Conservation (phyloP, 53 echinoderm and acorn worm genomes). For the Stichopus horrens region DNA sequence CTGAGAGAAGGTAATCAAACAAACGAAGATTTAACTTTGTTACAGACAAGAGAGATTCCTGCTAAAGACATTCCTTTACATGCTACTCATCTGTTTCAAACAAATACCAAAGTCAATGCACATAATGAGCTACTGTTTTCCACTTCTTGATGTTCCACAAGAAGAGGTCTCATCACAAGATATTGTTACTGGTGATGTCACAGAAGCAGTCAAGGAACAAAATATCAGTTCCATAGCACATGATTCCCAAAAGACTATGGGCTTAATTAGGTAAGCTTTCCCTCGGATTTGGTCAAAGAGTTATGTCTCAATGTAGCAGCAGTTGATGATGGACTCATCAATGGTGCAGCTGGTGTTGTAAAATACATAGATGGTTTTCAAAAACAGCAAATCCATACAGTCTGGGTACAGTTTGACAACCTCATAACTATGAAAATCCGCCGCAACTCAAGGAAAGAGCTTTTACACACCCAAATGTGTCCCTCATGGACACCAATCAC, state of each 20-base stretch:
- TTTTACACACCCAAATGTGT: too few relatives aligned
- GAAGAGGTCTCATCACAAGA: background rate
- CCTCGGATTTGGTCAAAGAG: constrained; percentile 17
- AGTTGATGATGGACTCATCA: constrained; percentile 50
- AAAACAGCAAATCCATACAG: background rate
- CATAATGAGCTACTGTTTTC: background rate
- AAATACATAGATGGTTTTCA: constrained; percentile 20
- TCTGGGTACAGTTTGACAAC: constrained; percentile 56
- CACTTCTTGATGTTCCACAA: too few relatives aligned
- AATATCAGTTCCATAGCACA: background rate
- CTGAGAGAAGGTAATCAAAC: constrained; percentile 15
- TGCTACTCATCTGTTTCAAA: background rate
- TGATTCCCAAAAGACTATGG: constrained; percentile 9
- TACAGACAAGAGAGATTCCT: background rate
- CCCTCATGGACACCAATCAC: constrained; percentile 5
- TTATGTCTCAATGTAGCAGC: background rate
- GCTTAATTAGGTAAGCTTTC: background rate
- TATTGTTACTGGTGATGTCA: background rate
- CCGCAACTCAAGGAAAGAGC: background rate
- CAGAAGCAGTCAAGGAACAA: constrained; percentile 4
- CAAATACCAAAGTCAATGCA: background rate
- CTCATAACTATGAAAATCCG: constrained; percentile 27
- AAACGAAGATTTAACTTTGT: background rate
- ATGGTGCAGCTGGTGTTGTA: constrained; percentile 46
- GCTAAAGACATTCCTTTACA: background rate